These are phyloP conservation scores for Danaus plexippus DNA, from an alignment of 1,140 invertebrate genomes.

Conservation along the genomic window DNA sequence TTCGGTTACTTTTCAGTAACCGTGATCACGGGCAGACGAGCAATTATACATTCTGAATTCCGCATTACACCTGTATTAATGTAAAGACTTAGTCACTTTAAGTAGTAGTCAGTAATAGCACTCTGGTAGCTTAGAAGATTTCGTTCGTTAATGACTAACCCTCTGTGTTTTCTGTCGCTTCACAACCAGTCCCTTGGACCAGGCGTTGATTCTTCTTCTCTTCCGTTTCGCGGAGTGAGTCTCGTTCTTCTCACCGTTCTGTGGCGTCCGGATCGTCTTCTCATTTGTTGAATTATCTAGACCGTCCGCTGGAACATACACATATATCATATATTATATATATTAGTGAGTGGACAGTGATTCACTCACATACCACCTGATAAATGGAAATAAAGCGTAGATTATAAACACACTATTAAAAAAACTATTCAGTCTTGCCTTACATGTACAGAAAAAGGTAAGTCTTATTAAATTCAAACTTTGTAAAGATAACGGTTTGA, in stretches of 20 bases:
- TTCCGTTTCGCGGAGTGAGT: conserved; percentile 53
- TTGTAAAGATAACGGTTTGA: too few relatives aligned
- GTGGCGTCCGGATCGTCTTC: conserved; percentile 35
- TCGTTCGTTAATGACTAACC: conserved; percentile 26
- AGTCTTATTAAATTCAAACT: too few relatives aligned
- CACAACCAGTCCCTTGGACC: conserved; percentile 63
- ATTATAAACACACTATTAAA: too few relatives aligned
- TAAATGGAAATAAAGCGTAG: too few relatives aligned
- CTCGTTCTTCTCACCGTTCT: conserved; percentile 56
- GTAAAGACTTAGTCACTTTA: neutral
- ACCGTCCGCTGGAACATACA: conserved; percentile 21
- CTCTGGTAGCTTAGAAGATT: conserved; percentile 12
- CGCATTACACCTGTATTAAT: neutral
- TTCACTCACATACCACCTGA: too few relatives aligned
- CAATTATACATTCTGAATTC: too few relatives aligned
- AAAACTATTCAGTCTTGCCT: too few relatives aligned
- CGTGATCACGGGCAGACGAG: too few relatives aligned
- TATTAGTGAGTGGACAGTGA: too few relatives aligned
- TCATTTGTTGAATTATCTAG: conserved; percentile 34
- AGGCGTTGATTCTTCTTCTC: conserved; percentile 55
- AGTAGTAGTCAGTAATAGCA: too few relatives aligned
- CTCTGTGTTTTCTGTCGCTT: conserved; percentile 58
- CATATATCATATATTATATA: neutral
- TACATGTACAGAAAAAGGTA: too few relatives aligned
- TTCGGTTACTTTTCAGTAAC: too few relatives aligned